phyloP scores from a whole-genome alignment of 1,140 invertebrate genomes.

The Acyrthosiphon pisum region DNA sequence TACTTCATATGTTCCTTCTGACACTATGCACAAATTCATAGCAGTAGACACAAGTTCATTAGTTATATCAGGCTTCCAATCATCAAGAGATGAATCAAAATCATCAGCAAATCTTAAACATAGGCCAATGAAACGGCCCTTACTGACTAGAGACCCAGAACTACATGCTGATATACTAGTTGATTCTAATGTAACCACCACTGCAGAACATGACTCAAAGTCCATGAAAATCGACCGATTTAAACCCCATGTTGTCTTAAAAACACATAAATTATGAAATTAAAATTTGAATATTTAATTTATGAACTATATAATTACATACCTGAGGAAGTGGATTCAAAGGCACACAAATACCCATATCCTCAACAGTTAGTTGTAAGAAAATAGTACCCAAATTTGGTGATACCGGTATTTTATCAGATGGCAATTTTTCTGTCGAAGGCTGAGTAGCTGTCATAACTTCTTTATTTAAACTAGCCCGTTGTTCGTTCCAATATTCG shows the following conservation, averaged over 20 bases:
- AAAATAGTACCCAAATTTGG: conserved; percentile 88
- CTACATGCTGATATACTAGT: conserved; percentile 90
- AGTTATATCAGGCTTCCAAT: conserved; percentile 92
- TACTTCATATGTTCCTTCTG: conserved; percentile 97
- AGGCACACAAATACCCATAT: conserved; percentile 95
- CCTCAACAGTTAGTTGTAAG: conserved; percentile 92
- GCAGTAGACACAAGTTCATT: conserved; percentile 71
- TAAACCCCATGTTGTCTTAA: conserved; percentile 70
- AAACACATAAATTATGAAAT: conserved; percentile 11
- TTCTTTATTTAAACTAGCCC: conserved; percentile 85
- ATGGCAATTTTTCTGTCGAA: conserved; percentile 76
- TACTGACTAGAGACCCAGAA: conserved; percentile 78
- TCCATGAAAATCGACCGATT: conserved; percentile 73
- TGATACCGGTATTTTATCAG: conserved; percentile 76
- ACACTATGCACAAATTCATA: conserved; percentile 96
- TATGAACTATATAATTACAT: conserved; percentile 61
- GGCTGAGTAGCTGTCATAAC: conserved; percentile 84
- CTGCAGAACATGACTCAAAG: conserved; percentile 83
- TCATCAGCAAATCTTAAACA: conserved; percentile 95
- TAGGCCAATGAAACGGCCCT: conserved; percentile 80
- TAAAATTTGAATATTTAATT: neutral
- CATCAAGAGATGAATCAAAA: conserved; percentile 94
- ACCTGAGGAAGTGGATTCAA: conserved; percentile 79
- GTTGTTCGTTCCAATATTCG: conserved; percentile 97
- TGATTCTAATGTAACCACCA: conserved; percentile 92